Percentiles rank a stretch among this genome's conserved stretches.
phyloP scores from a whole-genome alignment of 2,113 vertebrate genomes.

The Paraplagusia blochii region DNA sequence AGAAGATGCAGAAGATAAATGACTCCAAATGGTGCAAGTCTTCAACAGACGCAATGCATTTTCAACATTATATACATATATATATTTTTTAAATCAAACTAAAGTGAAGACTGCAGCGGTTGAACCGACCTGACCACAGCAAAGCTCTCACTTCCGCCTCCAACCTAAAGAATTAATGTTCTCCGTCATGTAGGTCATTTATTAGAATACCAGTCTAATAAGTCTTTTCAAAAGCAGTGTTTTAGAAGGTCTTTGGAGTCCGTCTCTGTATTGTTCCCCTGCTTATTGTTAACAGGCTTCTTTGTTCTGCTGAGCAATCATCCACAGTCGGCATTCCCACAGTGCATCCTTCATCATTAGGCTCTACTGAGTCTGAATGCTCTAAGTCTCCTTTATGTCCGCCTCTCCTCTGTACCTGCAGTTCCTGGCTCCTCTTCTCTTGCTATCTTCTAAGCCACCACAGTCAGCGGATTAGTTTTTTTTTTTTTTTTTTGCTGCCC shows the following conservation, averaged over 20 bases:
- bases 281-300: constrained; percentile 43
- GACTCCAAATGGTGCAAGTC: no score
- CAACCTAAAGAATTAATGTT: constrained; percentile 28
- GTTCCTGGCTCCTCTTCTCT: not conserved
- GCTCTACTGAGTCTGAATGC: constrained; percentile 9
- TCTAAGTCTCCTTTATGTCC: constrained; percentile 1
- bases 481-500: constrained; percentile 7
- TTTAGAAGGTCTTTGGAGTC: constrained; percentile 28
- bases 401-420: constrained; percentile 2
- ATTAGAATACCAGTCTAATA: constrained; percentile 49
- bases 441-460: constrained; percentile 2
- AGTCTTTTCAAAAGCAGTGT: constrained; percentile 28
- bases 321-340: constrained; percentile 30
- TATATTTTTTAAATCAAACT: constrained; percentile 3
- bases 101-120: constrained; percentile 9
- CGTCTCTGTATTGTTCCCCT: constrained; percentile 29
- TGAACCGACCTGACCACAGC: not conserved
- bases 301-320: constrained; percentile 43
- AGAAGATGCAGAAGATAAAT: no score
- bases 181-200: constrained; percentile 42
- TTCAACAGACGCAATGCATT: not conserved
- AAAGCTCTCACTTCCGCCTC: not conserved
- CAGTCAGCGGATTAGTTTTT: constrained; percentile 14
- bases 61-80: constrained; percentile 3
- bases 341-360: constrained; percentile 60